Base-by-base conservation (phyloP, 2,113 vertebrate species). In the Megalops atlanticus region DNA sequence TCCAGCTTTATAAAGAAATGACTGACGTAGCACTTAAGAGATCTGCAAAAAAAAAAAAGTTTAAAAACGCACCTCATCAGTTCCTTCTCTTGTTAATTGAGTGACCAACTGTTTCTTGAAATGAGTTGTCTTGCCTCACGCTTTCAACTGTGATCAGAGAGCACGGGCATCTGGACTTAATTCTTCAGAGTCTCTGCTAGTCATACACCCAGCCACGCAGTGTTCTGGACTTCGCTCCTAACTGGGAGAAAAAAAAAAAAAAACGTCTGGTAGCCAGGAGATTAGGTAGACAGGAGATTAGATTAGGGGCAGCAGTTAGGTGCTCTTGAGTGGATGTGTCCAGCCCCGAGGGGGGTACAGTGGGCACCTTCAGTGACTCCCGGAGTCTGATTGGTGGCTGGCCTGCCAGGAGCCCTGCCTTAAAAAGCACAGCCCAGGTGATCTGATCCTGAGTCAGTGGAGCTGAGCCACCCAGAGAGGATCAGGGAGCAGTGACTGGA, bases 191-290 rank as follows among this genome's bases (percentile, higher is more conserved):
- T 1, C 64, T 36, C 38, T 16, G 16, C 45, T 41, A 80, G 72
- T 74, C 49, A 58, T 47, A 70, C 70, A 47, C 52, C 12, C 40
- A 15, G 39, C 8, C 49, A 64, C 31, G 36, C 4, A 49, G 35
- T 39, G 47, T 33, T 36, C 85, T 88, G 87, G 80, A 85, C 83
- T 85, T 86, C 77, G 81, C 52, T 80, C 84, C 78, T 58, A 75
- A 39, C 12, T 68, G 76, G 24, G n/a, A 39, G 39, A 49, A 18
- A 36, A 35, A 27, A 31, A 45, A 8, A 31, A 11, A 27, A 49
- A 24, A 58, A 68, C 16, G 7, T 27, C 14, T 35, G 74, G 43
- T 54, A 45, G n/a, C 43, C 39, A 14, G 24, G 33, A 33, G 35
- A 49, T 43, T 41, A 45, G 73, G 18, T 27, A 38, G 52, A 39